phyloP scores from a whole-genome alignment of 1,140 invertebrate genomes.

The Riptortus pedestris region DNA sequence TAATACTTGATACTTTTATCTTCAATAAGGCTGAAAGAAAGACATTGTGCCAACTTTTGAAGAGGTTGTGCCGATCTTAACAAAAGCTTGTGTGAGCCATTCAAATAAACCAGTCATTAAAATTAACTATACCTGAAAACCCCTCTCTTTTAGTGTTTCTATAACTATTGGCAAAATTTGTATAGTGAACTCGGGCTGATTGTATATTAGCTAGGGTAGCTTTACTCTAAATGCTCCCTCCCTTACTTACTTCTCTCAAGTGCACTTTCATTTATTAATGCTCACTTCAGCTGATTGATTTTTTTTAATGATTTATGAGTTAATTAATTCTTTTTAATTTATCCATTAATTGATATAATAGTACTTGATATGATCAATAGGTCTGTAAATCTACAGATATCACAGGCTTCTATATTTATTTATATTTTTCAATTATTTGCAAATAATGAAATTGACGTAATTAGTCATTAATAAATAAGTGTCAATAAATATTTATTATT shows the following conservation, averaged over 20 bases:
- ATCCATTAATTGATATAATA: neutral
- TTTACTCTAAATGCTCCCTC: neutral
- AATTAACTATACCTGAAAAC: neutral
- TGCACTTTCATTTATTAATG: neutral
- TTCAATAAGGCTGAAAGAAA: neutral
- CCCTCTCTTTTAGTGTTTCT: constrained; percentile 8
- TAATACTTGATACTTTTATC: neutral
- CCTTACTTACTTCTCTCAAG: neutral
- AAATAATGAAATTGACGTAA: too few relatives aligned
- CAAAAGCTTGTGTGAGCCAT: neutral
- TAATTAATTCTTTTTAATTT: neutral
- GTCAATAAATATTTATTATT: too few relatives aligned
- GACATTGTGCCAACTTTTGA: constrained; percentile 6
- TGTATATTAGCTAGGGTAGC: neutral
- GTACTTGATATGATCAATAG: neutral
- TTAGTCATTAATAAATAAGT: too few relatives aligned
- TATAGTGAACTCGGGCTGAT: neutral
- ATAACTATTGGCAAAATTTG: neutral
- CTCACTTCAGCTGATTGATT: constrained; percentile 3
- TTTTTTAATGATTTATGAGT: neutral
- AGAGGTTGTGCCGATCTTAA: neutral
- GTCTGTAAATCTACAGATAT: constrained; percentile 5
- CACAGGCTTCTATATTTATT: too few relatives aligned
- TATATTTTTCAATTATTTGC: too few relatives aligned
- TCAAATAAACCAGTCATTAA: constrained; percentile 13